phyloP scores from a whole-genome alignment of 2,797 vertebrate species.

The Anomalospiza imberbis region DNA sequence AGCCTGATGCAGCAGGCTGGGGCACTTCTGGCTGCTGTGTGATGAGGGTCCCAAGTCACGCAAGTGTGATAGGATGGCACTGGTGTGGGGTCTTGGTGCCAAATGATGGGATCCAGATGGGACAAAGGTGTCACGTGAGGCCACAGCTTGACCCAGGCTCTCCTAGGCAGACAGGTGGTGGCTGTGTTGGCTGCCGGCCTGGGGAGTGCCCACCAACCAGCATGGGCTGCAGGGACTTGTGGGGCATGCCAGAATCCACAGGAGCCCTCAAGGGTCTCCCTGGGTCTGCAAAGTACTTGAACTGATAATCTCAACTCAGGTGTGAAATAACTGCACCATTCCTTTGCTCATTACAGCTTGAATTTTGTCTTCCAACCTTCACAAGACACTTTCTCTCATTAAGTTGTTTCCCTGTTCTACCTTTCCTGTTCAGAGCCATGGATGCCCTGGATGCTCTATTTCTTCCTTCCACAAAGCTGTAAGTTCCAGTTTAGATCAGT shows the following conservation, averaged over 20 bases:
- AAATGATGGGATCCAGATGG: not conserved
- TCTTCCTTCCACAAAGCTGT: not conserved
- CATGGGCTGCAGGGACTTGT: not conserved
- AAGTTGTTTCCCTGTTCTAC: not conserved
- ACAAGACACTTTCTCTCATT: not conserved
- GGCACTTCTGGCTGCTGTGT: not conserved
- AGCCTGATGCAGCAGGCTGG: not conserved
- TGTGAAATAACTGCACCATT: not conserved
- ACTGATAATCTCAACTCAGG: not conserved
- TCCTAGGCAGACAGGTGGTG: not conserved
- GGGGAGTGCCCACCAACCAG: not conserved
- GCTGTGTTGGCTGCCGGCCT: not conserved
- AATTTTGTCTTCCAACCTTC: not conserved
- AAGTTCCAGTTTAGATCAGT: not conserved
- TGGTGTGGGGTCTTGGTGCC: rapidly evolving
- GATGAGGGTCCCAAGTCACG: not conserved
- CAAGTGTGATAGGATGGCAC: not conserved
- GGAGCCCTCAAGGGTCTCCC: not conserved
- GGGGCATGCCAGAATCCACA: not conserved
- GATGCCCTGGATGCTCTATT: not conserved
- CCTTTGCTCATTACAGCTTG: not conserved
- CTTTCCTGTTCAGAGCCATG: not conserved
- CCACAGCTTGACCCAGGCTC: not conserved
- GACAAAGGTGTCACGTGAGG: not conserved
- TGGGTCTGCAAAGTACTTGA: not conserved